phyloP scores from a whole-genome alignment of 2,888 invertebrate genomes.

The Lepidochrysops patricia region DNA sequence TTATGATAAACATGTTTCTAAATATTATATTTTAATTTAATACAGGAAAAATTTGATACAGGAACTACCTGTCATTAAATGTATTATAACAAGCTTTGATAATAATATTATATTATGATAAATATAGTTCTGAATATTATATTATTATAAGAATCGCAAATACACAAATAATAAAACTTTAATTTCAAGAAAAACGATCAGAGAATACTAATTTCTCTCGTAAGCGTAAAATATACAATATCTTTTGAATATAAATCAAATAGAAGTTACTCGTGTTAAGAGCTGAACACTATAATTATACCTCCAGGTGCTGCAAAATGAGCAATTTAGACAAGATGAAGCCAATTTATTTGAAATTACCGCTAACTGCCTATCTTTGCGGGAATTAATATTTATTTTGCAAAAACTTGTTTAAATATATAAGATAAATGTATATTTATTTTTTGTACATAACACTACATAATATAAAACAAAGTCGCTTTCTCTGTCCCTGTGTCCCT shows the following conservation, averaged over 20 bases:
- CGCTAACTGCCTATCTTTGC: neutral
- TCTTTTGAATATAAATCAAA: neutral
- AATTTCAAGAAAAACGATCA: neutral
- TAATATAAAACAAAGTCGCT: too few species aligned
- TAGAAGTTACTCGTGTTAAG: neutral
- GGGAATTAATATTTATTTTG: neutral
- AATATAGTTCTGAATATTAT: too few species aligned
- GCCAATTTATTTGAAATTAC: neutral
- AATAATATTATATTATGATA: too few species aligned
- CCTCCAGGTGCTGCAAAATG: neutral
- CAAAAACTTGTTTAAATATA: neutral
- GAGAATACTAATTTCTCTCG: neutral
- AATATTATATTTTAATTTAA: too few species aligned
- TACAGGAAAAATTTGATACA: too few species aligned
- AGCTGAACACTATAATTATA: constrained; percentile 1
- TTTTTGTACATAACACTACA: neutral
- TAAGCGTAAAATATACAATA: neutral
- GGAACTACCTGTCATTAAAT: too few species aligned
- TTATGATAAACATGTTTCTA: too few species aligned
- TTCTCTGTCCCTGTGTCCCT: too few species aligned
- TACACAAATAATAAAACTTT: too few species aligned
- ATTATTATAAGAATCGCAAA: too few species aligned
- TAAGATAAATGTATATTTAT: neutral
- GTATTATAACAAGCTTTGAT: too few species aligned
- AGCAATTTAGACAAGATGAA: neutral